These are phyloP conservation scores for Leuctra nigra DNA, from an alignment of 2,888 invertebrate genomes.

Conservation along the genomic window DNA sequence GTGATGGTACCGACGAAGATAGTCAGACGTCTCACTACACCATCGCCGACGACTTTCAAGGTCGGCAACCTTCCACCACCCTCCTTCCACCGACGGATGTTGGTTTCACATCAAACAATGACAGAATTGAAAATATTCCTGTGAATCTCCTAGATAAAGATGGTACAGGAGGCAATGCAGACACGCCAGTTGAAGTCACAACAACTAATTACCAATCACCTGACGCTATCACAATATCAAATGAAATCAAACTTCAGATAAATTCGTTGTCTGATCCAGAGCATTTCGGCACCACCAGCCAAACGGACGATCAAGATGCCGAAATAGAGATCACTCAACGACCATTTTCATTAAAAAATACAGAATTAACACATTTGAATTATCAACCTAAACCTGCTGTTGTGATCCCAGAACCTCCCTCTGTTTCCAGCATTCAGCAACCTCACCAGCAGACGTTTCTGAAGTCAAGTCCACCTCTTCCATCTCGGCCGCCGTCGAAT, in stretches of 20 bases:
- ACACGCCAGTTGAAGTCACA: too few relatives aligned
- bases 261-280: too few relatives aligned
- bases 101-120: background rate
- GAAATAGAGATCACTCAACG: conserved; percentile 3
- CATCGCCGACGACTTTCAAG: background rate
- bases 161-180: too few relatives aligned
- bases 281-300: too few relatives aligned
- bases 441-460: background rate
- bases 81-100: background rate
- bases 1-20: background rate
- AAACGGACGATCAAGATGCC: too few relatives aligned
- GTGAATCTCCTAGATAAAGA: too few relatives aligned
- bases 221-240: too few relatives aligned
- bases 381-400: background rate
- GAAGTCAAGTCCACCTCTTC: background rate
- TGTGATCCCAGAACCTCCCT: conserved; percentile 4
- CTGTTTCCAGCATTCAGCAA: conserved; percentile 4
- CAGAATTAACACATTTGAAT: too few relatives aligned
- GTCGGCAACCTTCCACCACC: background rate
- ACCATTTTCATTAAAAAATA: too few relatives aligned
- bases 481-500: background rate
- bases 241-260: too few relatives aligned
- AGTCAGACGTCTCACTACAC: background rate
- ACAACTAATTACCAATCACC: too few relatives aligned
- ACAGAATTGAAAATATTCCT: too few relatives aligned